These are phyloP conservation scores for Phalacrocorax aristotelis DNA, from an alignment of 2,113 vertebrate species.

Conservation along the genomic window DNA sequence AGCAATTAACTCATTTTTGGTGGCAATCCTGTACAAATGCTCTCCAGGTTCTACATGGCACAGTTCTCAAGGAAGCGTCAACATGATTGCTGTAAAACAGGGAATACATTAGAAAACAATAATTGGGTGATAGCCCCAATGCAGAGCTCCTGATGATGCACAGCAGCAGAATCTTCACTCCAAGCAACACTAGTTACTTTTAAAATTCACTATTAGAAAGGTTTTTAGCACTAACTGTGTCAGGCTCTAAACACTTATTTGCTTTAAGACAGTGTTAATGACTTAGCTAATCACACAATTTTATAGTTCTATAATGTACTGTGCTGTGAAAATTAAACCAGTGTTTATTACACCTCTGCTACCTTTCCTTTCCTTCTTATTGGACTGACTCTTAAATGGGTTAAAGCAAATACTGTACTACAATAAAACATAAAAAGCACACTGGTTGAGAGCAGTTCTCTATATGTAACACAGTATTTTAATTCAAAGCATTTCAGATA, in stretches of 20 bases:
- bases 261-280: conserved; percentile 55
- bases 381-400: not conserved
- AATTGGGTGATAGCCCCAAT: not conserved
- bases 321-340: conserved; percentile 33
- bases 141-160: not conserved
- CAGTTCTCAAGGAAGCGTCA: not conserved
- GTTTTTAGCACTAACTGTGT: not conserved
- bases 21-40: not conserved
- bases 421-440: not conserved
- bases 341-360: conserved; percentile 46
- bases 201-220: not conserved
- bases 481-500: not conserved
- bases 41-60: not conserved
- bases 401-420: conserved; percentile 15
- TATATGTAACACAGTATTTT: not conserved
- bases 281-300: conserved; percentile 40
- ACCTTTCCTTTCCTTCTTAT: not conserved
- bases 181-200: not conserved
- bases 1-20: not conserved
- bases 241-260: conserved; percentile 39
- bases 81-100: not conserved
- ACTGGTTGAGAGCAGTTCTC: not conserved
- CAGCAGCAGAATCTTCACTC: not conserved
- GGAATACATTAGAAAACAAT: not conserved
- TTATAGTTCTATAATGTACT: conserved; percentile 40